Conservation (phyloP, 2,888 invertebrate genomes). For the Trissolcus brochymenae region DNA sequence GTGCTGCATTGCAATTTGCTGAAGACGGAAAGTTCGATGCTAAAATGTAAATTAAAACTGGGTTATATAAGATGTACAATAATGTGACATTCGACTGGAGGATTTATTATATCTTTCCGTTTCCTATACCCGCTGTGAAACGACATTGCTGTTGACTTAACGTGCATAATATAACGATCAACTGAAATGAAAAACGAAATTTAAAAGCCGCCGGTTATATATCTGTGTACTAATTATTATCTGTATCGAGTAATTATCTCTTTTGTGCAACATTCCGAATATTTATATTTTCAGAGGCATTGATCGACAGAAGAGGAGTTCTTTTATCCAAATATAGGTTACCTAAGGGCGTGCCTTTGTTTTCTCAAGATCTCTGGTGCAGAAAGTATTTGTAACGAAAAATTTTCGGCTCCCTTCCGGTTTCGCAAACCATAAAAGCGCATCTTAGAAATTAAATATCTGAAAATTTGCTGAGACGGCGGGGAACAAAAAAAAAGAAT, state of each 20-base stretch:
- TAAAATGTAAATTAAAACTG: constrained; percentile 22
- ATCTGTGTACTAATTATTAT: no score
- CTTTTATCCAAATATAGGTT: constrained; percentile 20
- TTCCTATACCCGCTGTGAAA: not conserved
- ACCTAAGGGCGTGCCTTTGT: constrained; percentile 8
- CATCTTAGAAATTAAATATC: no score
- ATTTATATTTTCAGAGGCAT: not conserved
- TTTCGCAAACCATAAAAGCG: not conserved
- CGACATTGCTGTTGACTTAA: constrained; percentile 1
- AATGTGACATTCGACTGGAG: constrained; percentile 10
- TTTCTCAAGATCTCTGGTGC: constrained; percentile 3
- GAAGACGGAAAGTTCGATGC: constrained; percentile 8
- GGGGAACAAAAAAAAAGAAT: constrained; percentile 18
- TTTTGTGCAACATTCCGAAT: not conserved
- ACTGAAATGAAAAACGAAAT: not conserved
- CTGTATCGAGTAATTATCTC: no score
- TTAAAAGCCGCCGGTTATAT: not conserved
- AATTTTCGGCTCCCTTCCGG: constrained; percentile 1
- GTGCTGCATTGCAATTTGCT: constrained; percentile 9
- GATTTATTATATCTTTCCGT: constrained; percentile 9
- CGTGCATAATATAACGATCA: not conserved
- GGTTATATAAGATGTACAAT: constrained; percentile 20
- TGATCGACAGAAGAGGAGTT: constrained; percentile 16
- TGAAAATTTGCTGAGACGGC: no score
- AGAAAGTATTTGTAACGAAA: constrained; percentile 10